Evolutionary conservation across 2,888 invertebrate genomes (phyloP), one percentile per base, ranked within the genome.

Genomic region (Drosophila neonasuta): DNA sequence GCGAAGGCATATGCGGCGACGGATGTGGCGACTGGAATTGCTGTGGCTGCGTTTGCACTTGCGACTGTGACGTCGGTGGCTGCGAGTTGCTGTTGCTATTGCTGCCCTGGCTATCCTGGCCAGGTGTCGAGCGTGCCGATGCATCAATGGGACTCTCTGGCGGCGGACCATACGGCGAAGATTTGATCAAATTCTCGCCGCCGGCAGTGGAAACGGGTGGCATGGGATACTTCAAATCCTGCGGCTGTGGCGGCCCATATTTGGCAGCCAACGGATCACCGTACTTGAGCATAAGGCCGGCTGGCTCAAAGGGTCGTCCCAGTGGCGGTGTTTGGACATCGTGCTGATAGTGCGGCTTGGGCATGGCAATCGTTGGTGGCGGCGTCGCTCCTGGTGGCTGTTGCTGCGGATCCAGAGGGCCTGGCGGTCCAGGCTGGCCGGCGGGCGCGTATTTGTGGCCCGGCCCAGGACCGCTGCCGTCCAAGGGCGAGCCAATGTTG

Each of bases 31-130:
- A 90, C 73, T 90, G 90, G 70, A 90, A 90, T 71, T 90, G 90
- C 57, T 89, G 89, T 44, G 88, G 80, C 52, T 88, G 81, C 20
- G 78, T 61, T 89, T 90, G 71, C 91, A 91, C 60, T 90, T 91
- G 76, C 91, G 91, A 56, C 90, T 91, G 81, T 15, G 79, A 74
- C 34, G 90, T 89, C 34, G 89, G 85, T 24, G 88, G 89, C 76
- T 90, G 89, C 41, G 90, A 90, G 63, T 89, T 90, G 71, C 91
- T 91, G 62, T 90, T 91, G 76, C 91, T 91, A 57, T 91, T 91
- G 76, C 91, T 91, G 52, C 91, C 89, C 68, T 91, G 91, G 68
- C 91, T 91, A 66, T 91, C 91, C 67, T 91, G 91, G 52, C 91
- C 91, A 9, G 91, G 91, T 13, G 91, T 91, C 10, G 91, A 90